Evolutionary conservation across 2,797 vertebrate species (phyloP).

Genomic region (Pseudopleuronectes americanus): DNA sequence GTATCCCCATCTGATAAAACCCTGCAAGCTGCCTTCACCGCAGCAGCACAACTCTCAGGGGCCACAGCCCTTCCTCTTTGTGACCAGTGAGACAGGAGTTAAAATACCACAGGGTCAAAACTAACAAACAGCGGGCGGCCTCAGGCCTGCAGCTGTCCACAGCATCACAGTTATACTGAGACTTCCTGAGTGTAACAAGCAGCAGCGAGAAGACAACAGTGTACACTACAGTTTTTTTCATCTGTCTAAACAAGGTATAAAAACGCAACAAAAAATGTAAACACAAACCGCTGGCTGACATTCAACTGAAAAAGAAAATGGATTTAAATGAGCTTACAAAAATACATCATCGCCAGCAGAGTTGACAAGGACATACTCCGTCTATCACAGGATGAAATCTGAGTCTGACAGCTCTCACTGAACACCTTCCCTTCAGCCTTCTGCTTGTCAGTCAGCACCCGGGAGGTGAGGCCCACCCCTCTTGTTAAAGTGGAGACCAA

Average conservation of each 20-base stretch:
- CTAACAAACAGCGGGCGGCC: slow-evolving; percentile 46
- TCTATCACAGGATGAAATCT: slow-evolving; percentile 52
- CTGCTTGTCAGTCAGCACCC: slow-evolving; percentile 56
- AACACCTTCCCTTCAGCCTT: slow-evolving; percentile 55
- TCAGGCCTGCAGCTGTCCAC: slow-evolving; percentile 65
- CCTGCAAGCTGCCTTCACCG: slow-evolving; percentile 12
- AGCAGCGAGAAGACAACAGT: slow-evolving; percentile 10
- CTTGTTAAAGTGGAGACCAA: slow-evolving; percentile 62
- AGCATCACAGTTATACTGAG: slow-evolving; percentile 24
- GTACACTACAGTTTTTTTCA: neutral
- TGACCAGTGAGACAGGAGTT: slow-evolving; percentile 43
- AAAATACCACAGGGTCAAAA: slow-evolving; percentile 61
- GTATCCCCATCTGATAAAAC: slow-evolving; percentile 14
- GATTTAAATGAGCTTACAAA: slow-evolving; percentile 58
- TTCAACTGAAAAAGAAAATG: slow-evolving; percentile 26
- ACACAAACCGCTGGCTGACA: slow-evolving; percentile 12
- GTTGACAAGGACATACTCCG: slow-evolving; percentile 65
- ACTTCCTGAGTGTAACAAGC: slow-evolving; percentile 14
- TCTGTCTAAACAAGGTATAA: neutral
- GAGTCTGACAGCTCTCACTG: slow-evolving; percentile 43
- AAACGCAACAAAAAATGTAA: neutral
- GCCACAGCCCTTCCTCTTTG: slow-evolving; percentile 37
- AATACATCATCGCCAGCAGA: slow-evolving; percentile 43
- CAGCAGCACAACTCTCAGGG: slow-evolving; percentile 27
- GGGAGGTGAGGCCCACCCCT: slow-evolving; percentile 49